Conservation (phyloP, 2,797 vertebrate genomes). For the Lerista edwardsae region DNA sequence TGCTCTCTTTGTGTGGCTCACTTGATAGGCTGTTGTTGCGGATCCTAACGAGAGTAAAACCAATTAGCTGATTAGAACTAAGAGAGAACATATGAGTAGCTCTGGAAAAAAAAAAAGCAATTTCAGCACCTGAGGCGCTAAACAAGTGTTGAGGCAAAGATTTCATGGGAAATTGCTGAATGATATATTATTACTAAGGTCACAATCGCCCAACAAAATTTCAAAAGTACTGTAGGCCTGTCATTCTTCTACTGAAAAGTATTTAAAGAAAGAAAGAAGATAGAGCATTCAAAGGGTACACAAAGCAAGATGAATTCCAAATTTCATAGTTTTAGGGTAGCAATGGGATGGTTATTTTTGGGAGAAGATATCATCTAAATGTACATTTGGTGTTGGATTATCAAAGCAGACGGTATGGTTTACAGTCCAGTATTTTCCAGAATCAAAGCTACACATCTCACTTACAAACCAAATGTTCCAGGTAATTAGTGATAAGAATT, state of each 20-base stretch:
- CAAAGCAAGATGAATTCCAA: conserved; percentile 54
- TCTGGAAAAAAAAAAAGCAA: conserved; percentile 41
- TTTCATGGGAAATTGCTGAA: conserved; percentile 30
- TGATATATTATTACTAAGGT: conserved; percentile 14
- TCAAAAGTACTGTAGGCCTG: conserved; percentile 26
- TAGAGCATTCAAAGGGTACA: conserved; percentile 46
- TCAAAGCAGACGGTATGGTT: conserved; percentile 60
- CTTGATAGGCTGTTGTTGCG: conserved; percentile 53
- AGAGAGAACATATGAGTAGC: conserved; percentile 51
- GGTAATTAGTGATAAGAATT: conserved; percentile 49
- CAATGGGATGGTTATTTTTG: conserved; percentile 39
- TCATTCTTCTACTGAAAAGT: conserved; percentile 42
- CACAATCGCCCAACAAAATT: conserved; percentile 37
- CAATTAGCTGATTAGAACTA: conserved; percentile 71
- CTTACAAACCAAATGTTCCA: conserved; percentile 52
- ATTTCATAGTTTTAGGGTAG: conserved; percentile 52
- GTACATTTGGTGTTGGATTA: conserved; percentile 69
- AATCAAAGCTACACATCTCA: conserved; percentile 62
- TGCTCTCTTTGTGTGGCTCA: conserved; percentile 65
- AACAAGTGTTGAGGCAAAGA: conserved; percentile 18
- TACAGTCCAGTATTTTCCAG: conserved; percentile 55
- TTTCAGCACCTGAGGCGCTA: conserved; percentile 45
- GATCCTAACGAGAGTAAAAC: conserved; percentile 60
- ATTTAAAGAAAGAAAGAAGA: conserved; percentile 35
- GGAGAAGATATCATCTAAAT: conserved; percentile 69